Base-by-base conservation (phyloP, 2,888 invertebrate species). In the Tetragnatha montana region DNA sequence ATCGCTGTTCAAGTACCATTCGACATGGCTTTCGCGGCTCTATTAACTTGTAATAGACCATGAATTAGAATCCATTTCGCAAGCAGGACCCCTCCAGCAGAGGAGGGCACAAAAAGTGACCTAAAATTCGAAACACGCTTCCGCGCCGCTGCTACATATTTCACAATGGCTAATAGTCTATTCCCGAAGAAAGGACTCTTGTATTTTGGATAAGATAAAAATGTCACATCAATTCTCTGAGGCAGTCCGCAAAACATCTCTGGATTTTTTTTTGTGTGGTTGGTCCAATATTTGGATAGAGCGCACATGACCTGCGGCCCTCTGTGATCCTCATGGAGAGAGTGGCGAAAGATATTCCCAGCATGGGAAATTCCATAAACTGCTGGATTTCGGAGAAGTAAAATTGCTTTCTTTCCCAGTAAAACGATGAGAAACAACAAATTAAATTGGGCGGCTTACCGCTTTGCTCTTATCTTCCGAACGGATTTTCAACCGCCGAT, bases 141-240 rank as follows among this genome's bases (percentile, higher is more conserved):
- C 60, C 60, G 4, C 60, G 17, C 35, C 12, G 60, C 17, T 60
- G 60, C 17, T 60, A 60, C 60, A 8, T 60, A 60, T 60, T 60
- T 60, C 60, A 60, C 60, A 60, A 60, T 60, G 17, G 60, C 60
- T 60, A 60, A 60, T 60, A 60, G 60, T 17, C 60, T 60, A 60
- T 60, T 60, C 60, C n/a, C 60, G 60, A 60, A 60, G 60, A 60
- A 60, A 60, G 60, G 17, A 8, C 60, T 60, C 60, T 60, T 60
- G 60, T 60, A 60, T 60, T 60, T 60, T 17, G 60, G 60, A 60
- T 60, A 60, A 60, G 60, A 60, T 60, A 60, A 60, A 60, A 60
- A 60, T 60, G 60, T 60, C 60, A 60, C 60, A 60, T 60, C 60
- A 60, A 60, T 60, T 60, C 60, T 60, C 60, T 60, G 60, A 60